Evolutionary conservation across 2,797 vertebrate species (phyloP).

Genomic region (Lates japonicus): DNA sequence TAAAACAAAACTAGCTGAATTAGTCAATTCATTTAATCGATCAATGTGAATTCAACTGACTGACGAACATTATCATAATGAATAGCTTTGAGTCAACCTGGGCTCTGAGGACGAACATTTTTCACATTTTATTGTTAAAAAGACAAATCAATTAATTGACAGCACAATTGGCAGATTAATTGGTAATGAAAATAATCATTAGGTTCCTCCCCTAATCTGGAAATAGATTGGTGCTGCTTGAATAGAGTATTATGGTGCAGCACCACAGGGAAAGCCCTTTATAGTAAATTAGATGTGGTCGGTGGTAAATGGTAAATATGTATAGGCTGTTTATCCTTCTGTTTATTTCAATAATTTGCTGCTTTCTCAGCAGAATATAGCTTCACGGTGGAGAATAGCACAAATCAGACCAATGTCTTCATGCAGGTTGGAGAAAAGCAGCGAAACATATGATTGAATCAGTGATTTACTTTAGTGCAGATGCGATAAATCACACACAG

Average conservation of each 20-base stretch:
- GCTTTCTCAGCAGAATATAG: background rate
- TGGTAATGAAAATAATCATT: background rate
- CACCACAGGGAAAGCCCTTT: background rate
- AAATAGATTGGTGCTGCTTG: background rate
- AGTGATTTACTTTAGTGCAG: constrained; percentile 6
- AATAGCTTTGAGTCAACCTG: too few species aligned
- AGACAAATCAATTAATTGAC: background rate
- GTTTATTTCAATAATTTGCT: background rate
- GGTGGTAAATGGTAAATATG: background rate
- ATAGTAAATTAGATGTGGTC: background rate
- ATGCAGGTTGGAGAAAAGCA: constrained; percentile 2
- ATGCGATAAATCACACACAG: background rate
- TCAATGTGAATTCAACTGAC: background rate
- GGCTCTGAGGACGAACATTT: background rate
- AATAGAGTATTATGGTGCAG: background rate
- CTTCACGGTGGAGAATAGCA: constrained; percentile 1
- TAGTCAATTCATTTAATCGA: background rate
- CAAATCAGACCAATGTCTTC: constrained; percentile 15
- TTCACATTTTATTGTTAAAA: background rate
- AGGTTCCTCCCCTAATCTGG: background rate
- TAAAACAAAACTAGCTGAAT: background rate
- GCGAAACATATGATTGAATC: constrained; percentile 7
- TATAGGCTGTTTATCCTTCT: background rate
- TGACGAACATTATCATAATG: too few species aligned
- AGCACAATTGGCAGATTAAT: constrained; percentile 6